Percentiles rank a stretch among this genome's conserved stretches.
phyloP scores from a whole-genome alignment of 2,888 invertebrate genomes.

The Eristalis tenax region DNA sequence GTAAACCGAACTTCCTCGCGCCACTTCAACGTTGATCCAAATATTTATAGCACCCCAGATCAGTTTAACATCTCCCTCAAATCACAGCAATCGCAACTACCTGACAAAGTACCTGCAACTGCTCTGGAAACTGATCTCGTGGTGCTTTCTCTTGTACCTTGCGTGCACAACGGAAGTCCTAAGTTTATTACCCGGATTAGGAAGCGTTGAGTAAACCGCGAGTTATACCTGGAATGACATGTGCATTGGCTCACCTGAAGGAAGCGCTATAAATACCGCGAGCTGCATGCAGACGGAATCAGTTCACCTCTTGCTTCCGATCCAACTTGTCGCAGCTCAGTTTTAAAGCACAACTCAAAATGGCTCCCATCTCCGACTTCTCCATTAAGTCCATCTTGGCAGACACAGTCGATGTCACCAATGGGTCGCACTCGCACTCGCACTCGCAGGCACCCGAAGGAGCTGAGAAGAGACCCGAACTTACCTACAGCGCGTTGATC shows the following conservation, averaged over 20 bases:
- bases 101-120: no score
- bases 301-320: not conserved
- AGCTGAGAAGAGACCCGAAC: no score
- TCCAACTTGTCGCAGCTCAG: not conserved
- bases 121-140: no score
- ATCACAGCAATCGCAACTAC: no score
- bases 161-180: no score
- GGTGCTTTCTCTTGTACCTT: no score
- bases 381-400: not conserved
- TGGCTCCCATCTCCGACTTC: not conserved
- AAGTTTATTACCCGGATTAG: not conserved
- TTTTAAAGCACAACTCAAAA: not conserved
- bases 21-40: no score
- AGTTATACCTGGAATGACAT: not conserved
- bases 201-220: not conserved
- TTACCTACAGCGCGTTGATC: slow-evolving; percentile 97
- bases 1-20: no score
- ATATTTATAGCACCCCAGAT: no score
- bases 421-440: not conserved
- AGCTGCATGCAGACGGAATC: not conserved
- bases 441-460: not conserved
- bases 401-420: not conserved
- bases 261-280: not conserved
- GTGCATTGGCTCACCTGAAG: not conserved
- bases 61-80: no score